Evolutionary conservation across 2,797 vertebrate species (phyloP).

Genomic region (Chloroceryle inda): DNA sequence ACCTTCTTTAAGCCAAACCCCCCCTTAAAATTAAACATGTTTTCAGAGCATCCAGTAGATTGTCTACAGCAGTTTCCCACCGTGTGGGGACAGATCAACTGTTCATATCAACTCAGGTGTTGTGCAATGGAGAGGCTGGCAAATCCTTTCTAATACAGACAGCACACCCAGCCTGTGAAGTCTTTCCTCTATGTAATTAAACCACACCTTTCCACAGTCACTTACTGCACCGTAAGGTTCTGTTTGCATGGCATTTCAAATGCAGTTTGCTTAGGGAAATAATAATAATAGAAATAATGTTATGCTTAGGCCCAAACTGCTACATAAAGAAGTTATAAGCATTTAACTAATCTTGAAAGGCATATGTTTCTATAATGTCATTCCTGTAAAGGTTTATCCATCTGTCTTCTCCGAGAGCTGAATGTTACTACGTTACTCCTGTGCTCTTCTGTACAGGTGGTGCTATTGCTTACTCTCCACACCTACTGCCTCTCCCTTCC

Average conservation of each 20-base stretch:
- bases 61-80: not conserved
- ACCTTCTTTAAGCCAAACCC: not conserved
- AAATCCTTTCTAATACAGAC: slow-evolving; percentile 1
- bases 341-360: not conserved
- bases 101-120: not conserved
- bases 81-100: not conserved
- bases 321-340: not conserved
- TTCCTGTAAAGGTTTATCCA: not conserved
- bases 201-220: not conserved
- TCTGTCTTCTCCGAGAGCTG: not conserved
- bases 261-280: not conserved
- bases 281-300: not conserved
- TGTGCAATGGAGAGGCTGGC: not conserved
- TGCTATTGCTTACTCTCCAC: not conserved
- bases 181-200: not conserved
- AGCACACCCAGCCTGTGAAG: not conserved
- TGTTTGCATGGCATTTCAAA: slow-evolving; percentile 11
- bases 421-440: not conserved
- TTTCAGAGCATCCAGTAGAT: not conserved
- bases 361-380: rapidly evolving
- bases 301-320: not conserved
- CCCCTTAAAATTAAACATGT: not conserved
- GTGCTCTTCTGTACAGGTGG: not conserved
- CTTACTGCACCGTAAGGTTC: not conserved
- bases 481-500: not conserved